Conservation (phyloP, 2,113 vertebrate genomes). For the Montifringilla adamsi region DNA sequence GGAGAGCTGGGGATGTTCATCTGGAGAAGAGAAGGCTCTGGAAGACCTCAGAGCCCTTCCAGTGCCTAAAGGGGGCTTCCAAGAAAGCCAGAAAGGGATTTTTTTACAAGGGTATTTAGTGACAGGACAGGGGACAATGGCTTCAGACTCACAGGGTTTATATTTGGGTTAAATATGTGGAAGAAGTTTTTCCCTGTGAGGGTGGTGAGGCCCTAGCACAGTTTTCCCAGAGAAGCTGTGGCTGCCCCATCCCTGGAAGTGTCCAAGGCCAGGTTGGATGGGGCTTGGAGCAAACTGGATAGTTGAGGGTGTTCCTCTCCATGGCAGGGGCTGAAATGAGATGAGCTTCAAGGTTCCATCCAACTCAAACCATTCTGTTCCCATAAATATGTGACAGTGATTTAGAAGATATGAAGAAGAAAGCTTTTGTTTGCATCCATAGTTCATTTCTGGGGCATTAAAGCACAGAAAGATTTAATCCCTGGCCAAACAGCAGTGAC, state of each 20-base stretch:
- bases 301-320: background rate
- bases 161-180: background rate
- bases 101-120: background rate
- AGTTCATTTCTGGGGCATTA: background rate
- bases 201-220: background rate
- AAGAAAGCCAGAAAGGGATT: background rate
- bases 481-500: background rate
- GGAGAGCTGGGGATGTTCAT: background rate
- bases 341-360: background rate
- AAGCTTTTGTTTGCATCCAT: background rate
- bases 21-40: background rate
- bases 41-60: background rate
- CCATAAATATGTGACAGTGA: background rate
- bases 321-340: background rate
- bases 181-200: background rate
- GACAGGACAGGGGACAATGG: background rate
- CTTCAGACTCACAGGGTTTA: background rate
- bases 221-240: background rate
- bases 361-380: background rate
- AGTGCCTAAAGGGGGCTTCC: background rate
- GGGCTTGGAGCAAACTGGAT: background rate
- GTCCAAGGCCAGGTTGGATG: rapidly evolving
- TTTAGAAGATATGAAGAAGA: background rate
- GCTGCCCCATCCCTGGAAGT: background rate
- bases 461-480: background rate